Evolutionary conservation across 2,113 vertebrate genomes (phyloP).

Genomic region (Pholis gunnellus): DNA sequence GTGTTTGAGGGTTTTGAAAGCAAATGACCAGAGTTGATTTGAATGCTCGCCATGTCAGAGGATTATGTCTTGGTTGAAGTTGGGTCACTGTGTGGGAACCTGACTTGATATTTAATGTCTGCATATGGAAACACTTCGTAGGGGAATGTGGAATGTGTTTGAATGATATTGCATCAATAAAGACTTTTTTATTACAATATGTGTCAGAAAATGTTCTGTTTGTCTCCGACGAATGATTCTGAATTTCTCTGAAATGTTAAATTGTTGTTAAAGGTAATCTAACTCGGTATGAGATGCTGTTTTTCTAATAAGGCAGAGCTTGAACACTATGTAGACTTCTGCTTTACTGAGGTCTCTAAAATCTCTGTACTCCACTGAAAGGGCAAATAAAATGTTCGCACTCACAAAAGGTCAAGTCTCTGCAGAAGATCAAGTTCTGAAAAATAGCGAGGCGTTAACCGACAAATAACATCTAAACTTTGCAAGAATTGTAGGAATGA

Average conservation of each 20-base stretch:
- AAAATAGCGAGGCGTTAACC: constrained; percentile 40
- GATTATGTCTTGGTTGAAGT: constrained; percentile 40
- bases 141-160: constrained; percentile 34
- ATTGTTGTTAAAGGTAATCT: neutral
- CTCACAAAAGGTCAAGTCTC: constrained; percentile 62
- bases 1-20: constrained; percentile 17
- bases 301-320: neutral
- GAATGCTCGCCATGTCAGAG: constrained; percentile 16
- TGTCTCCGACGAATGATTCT: neutral
- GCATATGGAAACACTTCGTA: constrained; percentile 48
- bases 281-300: neutral
- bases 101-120: constrained; percentile 30
- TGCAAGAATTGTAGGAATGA: neutral
- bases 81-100: constrained; percentile 17
- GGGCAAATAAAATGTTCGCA: constrained; percentile 65
- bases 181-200: constrained; percentile 19
- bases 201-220: constrained; percentile 4
- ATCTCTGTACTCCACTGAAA: constrained; percentile 54
- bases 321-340: constrained; percentile 7
- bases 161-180: constrained; percentile 47
- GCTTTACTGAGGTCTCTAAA: constrained; percentile 17
- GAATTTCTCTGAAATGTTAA: neutral
- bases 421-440: constrained; percentile 41
- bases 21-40: constrained; percentile 36
- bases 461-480: constrained; percentile 34